Evolutionary conservation across 1,140 invertebrate genomes (phyloP), one percentile per base, ranked within the genome.

Genomic region (Sesamia nonagrioides): DNA sequence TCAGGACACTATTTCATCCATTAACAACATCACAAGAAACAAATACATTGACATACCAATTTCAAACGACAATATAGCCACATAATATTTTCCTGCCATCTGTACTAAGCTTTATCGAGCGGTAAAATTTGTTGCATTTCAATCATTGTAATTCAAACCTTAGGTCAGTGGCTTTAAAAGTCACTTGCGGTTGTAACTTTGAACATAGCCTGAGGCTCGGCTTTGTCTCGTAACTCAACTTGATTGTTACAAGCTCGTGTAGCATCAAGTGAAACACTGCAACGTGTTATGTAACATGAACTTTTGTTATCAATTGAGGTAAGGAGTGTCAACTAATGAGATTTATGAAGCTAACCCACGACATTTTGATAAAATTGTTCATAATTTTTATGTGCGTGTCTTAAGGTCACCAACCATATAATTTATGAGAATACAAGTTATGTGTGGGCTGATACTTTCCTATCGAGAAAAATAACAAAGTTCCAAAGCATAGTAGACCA

Each of bases 201-300:
- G 3, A 50, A 50, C 45, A 50, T 50, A n/a, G 61, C 61, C 37
- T 37, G 61, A n/a, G 37, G 61, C 61, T 21, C 37, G 17, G 17
- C 35, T 66, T 7, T 42, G 61, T 66, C 37, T 66, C 33, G 17
- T 42, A 17, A 66, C 37, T 37, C 42, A 66, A 66, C 61, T 66
- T 66, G 37, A 66, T 66, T 66, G 61, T 66, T 40, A 66, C 61
- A 42, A 42, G 61, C 37, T 37, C 35, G 60, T 40, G 60, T 35
- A 18, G 37, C 37, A 35, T 66, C 18, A 9, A 18, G 37, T 66
- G 61, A 42, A 66, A 42, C 61, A 66, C 8, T 66, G 61, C 37
- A 66, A 66, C 37, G 2, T 66, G 61, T 66, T 66, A 66, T 18
- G 37, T 66, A 66, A 42, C 61, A 66, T 15, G 17, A n/a, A 66